Evolutionary conservation across 1,140 invertebrate species (phyloP).

Genomic region (Hyphantria cunea): DNA sequence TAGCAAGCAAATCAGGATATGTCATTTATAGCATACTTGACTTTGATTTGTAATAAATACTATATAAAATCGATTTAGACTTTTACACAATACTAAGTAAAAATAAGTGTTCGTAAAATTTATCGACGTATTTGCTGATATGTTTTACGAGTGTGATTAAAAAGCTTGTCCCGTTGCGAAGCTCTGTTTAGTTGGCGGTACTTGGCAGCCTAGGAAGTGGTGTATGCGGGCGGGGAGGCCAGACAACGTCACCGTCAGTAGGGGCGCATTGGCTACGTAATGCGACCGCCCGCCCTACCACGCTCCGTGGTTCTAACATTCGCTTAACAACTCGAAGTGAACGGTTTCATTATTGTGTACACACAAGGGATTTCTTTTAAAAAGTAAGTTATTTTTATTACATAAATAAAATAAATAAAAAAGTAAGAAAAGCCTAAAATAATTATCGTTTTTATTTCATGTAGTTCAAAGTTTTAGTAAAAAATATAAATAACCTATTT

Average conservation of each 20-base stretch:
- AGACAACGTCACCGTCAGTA: conserved; percentile 51
- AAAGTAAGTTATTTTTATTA: conserved; percentile 16
- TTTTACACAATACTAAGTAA: too few species aligned
- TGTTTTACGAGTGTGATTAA: conserved; percentile 5
- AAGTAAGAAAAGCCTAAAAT: background rate
- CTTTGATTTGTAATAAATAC: too few species aligned
- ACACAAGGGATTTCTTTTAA: conserved; percentile 18
- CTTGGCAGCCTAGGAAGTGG: conserved; percentile 39
- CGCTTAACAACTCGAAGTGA: conserved; percentile 10
- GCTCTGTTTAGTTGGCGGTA: conserved; percentile 33
- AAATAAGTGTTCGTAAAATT: too few species aligned
- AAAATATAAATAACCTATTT: background rate
- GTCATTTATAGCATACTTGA: too few species aligned
- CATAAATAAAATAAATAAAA: background rate
- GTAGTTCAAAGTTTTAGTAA: background rate
- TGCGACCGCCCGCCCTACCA: conserved; percentile 46
- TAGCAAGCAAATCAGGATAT: too few species aligned
- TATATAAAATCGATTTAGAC: too few species aligned
- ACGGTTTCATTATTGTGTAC: conserved; percentile 18
- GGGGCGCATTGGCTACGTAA: conserved; percentile 62
- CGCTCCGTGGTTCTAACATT: conserved; percentile 11
- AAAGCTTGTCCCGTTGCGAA: conserved; percentile 29
- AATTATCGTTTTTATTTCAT: background rate
- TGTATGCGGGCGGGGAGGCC: conserved; percentile 49
- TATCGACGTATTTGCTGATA: background rate